phyloP scores from a whole-genome alignment of 2,797 vertebrate species.

The Sarcophilus harrisii region DNA sequence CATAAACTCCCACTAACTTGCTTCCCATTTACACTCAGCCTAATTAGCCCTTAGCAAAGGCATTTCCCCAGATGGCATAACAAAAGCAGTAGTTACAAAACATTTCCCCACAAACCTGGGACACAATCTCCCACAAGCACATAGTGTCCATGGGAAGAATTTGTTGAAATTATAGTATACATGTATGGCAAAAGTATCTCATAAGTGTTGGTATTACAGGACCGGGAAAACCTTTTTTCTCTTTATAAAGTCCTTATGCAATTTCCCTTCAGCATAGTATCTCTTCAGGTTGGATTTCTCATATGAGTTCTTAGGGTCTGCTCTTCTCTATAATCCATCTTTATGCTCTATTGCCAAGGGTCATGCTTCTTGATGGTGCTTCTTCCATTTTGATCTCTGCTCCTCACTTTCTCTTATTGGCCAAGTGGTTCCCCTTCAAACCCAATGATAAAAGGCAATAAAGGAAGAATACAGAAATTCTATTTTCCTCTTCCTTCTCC shows the following conservation, averaged over 20 bases:
- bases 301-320: not conserved
- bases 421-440: not conserved
- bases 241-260: not conserved
- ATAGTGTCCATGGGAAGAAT: not conserved
- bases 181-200: not conserved
- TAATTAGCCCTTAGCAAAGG: not conserved
- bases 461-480: not conserved
- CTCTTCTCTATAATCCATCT: not conserved
- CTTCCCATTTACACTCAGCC: not conserved
- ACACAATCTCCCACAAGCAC: not conserved
- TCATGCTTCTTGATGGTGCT: not conserved
- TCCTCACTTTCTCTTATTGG: not conserved
- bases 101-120: not conserved
- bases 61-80: not conserved
- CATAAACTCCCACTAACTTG: not conserved
- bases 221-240: not conserved
- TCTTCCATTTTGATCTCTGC: not conserved
- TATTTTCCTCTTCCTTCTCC: not conserved
- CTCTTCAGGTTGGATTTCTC: not conserved
- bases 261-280: not conserved
- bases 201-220: not conserved
- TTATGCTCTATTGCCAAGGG: not conserved
- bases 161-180: not conserved
- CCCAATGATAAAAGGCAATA: not conserved
- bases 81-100: not conserved